Conservation (phyloP, 1,140 invertebrate genomes). For the Parasteatoda tepidariorum region DNA sequence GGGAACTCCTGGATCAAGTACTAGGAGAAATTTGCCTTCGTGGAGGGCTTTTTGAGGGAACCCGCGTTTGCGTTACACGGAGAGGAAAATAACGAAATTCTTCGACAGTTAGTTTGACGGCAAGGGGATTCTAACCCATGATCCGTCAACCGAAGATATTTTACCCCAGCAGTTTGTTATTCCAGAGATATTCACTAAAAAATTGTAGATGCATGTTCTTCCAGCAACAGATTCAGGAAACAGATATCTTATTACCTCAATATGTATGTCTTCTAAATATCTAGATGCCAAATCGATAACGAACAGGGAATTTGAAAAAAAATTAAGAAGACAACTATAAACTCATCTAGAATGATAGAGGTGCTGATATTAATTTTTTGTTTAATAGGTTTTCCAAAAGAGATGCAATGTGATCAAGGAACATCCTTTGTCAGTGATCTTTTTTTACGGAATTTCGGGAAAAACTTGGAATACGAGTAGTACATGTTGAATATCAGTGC, state of each 20-base stretch:
- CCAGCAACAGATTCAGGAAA: neutral
- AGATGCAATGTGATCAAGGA: neutral
- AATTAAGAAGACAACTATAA: no score
- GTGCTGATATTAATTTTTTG: slow-evolving; percentile 6
- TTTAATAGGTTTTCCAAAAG: slow-evolving; percentile 3
- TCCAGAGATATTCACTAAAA: neutral
- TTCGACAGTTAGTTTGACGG: no score
- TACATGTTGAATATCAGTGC: neutral
- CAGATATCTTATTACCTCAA: neutral
- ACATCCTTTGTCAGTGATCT: neutral
- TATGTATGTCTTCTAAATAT: slow-evolving; percentile 20
- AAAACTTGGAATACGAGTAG: slow-evolving; percentile 9
- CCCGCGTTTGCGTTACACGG: no score
- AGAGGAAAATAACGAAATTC: no score
- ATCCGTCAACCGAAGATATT: no score
- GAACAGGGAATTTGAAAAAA: no score
- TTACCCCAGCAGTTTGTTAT: no score
- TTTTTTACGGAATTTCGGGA: neutral
- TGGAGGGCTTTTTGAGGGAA: no score
- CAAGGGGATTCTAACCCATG: no score
- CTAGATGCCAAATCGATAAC: neutral
- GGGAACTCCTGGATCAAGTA: no score
- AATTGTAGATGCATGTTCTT: neutral
- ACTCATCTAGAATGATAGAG: neutral
- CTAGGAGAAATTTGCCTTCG: no score